These are phyloP conservation scores for Channa argus DNA, from an alignment of 2,113 vertebrate genomes.

Conservation along the genomic window DNA sequence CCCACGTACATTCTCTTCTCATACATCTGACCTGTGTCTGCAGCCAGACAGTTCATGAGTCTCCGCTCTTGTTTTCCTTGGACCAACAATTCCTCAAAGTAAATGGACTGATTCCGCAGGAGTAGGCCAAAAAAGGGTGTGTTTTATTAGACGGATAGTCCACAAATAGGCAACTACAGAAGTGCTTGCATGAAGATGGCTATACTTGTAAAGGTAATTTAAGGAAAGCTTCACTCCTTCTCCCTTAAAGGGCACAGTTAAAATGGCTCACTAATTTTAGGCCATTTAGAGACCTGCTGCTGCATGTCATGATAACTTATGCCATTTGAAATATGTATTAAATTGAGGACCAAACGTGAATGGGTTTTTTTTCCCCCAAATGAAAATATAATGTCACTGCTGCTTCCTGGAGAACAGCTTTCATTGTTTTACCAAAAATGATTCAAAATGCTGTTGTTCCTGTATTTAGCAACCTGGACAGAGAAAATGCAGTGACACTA, in stretches of 20 bases:
- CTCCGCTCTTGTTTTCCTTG: constrained; percentile 6
- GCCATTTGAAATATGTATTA: too few species aligned
- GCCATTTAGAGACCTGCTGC: too few species aligned
- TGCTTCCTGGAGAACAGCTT: neutral
- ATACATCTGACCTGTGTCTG: constrained; percentile 9
- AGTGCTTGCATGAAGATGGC: too few species aligned
- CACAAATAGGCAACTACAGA: neutral
- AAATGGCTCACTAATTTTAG: too few species aligned
- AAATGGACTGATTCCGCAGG: constrained; percentile 10
- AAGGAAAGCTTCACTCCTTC: too few species aligned
- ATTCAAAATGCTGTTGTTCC: neutral
- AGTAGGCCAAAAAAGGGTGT: neutral
- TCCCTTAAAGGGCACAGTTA: too few species aligned
- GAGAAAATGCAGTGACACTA: neutral
- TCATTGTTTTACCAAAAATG: neutral
- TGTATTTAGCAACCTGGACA: neutral
- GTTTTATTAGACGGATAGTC: neutral
- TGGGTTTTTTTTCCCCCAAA: too few species aligned
- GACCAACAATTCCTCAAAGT: constrained; percentile 1
- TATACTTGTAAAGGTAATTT: too few species aligned
- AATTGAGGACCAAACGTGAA: too few species aligned
- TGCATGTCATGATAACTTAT: too few species aligned
- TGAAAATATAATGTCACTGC: too few species aligned
- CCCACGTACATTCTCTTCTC: constrained; percentile 40
- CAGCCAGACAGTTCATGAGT: constrained; percentile 39